Conservation (phyloP, 2,113 vertebrate species). For the Lanius collurio region DNA sequence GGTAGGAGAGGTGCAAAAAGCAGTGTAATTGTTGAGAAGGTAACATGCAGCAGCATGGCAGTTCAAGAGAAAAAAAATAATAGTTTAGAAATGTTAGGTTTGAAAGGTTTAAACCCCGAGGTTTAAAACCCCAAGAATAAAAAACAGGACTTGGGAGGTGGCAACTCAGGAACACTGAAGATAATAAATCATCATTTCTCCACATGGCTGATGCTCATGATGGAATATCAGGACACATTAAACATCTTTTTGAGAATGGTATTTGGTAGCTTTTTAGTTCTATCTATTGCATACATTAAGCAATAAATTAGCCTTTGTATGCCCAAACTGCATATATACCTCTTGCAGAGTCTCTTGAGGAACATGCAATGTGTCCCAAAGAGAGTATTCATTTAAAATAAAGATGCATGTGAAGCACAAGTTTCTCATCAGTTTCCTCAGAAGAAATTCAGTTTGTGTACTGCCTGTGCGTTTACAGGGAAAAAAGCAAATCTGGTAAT, state of each 20-base stretch:
- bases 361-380: neutral
- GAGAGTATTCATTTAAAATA: neutral
- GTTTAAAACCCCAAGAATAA: neutral
- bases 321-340: neutral
- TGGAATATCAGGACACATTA: neutral
- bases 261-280: neutral
- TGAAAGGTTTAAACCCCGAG: neutral
- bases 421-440: neutral
- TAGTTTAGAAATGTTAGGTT: neutral
- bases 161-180: neutral
- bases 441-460: neutral
- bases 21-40: neutral
- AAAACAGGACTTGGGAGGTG: neutral
- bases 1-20: neutral
- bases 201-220: accelerated
- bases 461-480: neutral
- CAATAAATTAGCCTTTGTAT: neutral
- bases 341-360: neutral
- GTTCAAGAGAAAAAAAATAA: neutral
- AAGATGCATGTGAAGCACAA: neutral
- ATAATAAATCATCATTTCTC: neutral
- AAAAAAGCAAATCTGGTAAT: neutral
- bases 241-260: neutral
- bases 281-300: neutral
- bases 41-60: neutral